Conservation (phyloP, 2,797 vertebrate species). For the Picus viridis region DNA sequence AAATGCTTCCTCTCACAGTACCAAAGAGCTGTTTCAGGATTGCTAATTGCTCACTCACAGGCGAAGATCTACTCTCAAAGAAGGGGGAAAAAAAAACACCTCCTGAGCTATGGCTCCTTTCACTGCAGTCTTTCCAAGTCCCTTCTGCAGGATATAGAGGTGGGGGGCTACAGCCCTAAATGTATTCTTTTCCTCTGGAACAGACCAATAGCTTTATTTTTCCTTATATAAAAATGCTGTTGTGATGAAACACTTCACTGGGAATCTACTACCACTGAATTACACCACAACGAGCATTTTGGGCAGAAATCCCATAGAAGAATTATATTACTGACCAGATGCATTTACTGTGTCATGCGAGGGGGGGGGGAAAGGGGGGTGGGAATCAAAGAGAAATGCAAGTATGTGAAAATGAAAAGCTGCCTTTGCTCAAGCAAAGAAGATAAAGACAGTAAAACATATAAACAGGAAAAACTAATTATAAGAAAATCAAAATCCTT, state of each 20-base stretch:
- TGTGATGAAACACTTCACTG: neutral
- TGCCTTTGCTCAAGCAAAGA: neutral
- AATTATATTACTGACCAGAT: neutral
- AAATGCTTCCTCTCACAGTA: neutral
- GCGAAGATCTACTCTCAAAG: neutral
- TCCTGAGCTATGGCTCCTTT: accelerated
- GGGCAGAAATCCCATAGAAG: neutral
- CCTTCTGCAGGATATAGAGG: neutral
- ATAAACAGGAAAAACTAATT: conserved; percentile 29
- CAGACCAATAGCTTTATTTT: neutral
- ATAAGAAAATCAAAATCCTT: conserved; percentile 50
- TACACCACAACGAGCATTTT: neutral
- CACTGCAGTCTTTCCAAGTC: neutral
- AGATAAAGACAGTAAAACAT: conserved; percentile 5
- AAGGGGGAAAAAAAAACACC: neutral
- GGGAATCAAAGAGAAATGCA: neutral
- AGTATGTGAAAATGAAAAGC: conserved; percentile 6
- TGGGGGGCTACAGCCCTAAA: neutral
- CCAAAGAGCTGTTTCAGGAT: neutral
- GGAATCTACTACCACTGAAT: neutral
- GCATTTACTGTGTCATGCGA: neutral
- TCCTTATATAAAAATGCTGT: neutral
- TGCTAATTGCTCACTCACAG: neutral
- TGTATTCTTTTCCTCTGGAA: neutral
- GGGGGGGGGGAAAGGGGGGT: no score